These are phyloP conservation scores for Pituophis catenifer DNA, from an alignment of 2,113 vertebrate species.

Conservation along the genomic window DNA sequence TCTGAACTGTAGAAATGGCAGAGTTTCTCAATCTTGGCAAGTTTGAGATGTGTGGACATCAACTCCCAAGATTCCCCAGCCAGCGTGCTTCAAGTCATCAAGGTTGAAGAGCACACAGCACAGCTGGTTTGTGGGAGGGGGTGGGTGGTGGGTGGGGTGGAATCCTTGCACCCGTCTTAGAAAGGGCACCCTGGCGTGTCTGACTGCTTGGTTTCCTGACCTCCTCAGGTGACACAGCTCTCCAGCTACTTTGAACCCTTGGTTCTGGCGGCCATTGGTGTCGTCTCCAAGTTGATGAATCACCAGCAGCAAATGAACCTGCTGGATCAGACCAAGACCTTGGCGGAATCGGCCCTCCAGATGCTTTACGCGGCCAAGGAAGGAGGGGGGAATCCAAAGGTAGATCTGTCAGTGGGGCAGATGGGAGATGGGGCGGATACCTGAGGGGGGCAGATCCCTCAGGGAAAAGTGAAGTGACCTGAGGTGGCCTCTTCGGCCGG, in stretches of 20 bases:
- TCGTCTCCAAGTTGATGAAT: slow-evolving; percentile 89
- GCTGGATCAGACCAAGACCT: slow-evolving; percentile 94
- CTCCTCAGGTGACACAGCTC: slow-evolving; percentile 87
- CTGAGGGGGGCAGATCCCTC: neutral
- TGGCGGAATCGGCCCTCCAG: slow-evolving; percentile 94
- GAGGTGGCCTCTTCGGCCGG: neutral
- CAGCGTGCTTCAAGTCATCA: neutral
- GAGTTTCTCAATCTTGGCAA: neutral
- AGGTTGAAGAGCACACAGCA: neutral
- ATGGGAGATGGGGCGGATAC: neutral
- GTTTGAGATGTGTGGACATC: neutral
- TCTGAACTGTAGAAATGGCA: neutral
- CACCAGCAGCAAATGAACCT: slow-evolving; percentile 98
- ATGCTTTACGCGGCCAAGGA: slow-evolving; percentile 98
- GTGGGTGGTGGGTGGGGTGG: no score
- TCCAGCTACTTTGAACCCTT: slow-evolving; percentile 95
- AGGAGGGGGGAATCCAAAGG: slow-evolving; percentile 98
- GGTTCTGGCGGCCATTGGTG: slow-evolving; percentile 87
- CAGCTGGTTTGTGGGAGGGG: neutral
- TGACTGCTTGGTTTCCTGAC: neutral
- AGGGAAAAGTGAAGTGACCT: neutral
- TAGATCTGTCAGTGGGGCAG: slow-evolving; percentile 37
- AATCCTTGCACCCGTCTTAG: neutral
- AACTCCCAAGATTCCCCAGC: neutral
- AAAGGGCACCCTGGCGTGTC: no score